Conservation (phyloP, 1,140 invertebrate species). For the Melitaea cinxia region DNA sequence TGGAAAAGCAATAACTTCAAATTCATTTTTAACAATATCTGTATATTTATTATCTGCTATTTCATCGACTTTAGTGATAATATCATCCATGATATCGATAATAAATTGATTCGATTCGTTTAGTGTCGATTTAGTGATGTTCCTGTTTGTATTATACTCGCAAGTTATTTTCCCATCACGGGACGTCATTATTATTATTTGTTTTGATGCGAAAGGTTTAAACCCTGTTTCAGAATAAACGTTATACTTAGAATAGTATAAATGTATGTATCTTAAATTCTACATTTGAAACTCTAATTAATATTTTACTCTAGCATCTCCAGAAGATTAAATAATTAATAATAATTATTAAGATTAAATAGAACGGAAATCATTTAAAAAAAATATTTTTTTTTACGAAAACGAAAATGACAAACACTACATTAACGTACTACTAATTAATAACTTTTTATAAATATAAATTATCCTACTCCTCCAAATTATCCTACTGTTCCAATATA, state of each 20-base stretch:
- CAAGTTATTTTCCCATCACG: slow-evolving; percentile 54
- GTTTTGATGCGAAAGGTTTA: slow-evolving; percentile 64
- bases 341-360: too few species aligned
- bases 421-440: too few species aligned
- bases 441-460: too few species aligned
- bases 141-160: slow-evolving; percentile 36
- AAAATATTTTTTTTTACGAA: too few species aligned
- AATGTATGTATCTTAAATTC: too few species aligned
- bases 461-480: too few species aligned
- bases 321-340: too few species aligned
- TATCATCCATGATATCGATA: slow-evolving; percentile 48
- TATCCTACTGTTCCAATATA: too few species aligned
- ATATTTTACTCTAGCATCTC: too few species aligned
- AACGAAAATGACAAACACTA: too few species aligned
- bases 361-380: too few species aligned
- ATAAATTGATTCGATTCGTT: slow-evolving; percentile 38
- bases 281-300: too few species aligned
- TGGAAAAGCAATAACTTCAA: slow-evolving; percentile 53
- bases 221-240: slow-evolving; percentile 45
- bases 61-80: slow-evolving; percentile 55
- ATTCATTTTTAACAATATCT: slow-evolving; percentile 47
- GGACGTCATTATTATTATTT: slow-evolving; percentile 61
- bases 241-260: neutral
- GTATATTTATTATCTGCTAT: slow-evolving; percentile 27
- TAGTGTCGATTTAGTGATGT: neutral